Base-by-base conservation (phyloP, 1,140 invertebrate species). In the Trinorchestia longiramus region DNA sequence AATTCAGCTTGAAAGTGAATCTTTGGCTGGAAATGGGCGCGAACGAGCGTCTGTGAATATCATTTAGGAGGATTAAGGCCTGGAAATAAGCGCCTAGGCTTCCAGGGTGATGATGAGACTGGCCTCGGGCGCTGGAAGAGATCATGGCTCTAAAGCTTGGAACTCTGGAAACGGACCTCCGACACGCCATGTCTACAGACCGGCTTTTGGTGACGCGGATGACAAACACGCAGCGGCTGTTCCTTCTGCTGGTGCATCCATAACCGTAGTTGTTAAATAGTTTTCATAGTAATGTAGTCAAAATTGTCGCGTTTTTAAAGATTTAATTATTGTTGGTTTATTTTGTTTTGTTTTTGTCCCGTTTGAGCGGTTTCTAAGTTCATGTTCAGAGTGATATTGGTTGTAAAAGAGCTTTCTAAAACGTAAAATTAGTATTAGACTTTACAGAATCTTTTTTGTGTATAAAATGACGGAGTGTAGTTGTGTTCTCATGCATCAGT, bases 61-160 rank as follows among this genome's bases (percentile, higher is more conserved):
- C 88, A 90, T 90, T 90, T 90, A 90, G 88, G 41, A 90, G 88
- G 88, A 90, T 90, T 90, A 90, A 43, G 28, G 43, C 43, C 15
- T n/a, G 41, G n/a, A 41, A 90, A 90, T 90, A 90, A 90, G 41
- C 88, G 88, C 41, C 28, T 90, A 90, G 88, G 88, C 88, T 43
- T 42, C 88, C 88, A 90, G 88, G 88, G 88, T 90, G 88, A 90
- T 90, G 88, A 90, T 90, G 88, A 90, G 41, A 41, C 88, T 11
- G 88, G 43, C 43, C 88, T 90, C 4, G 15, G 88, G n/a, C 41
- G 41, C n/a, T 43, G 88, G 43, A 43, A 43, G 88, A 90, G 88
- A 90, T 90, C 88, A 90, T 90, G n/a, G 88, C n/a, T 15, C 41
- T 90, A 43, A 90, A 43, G 41, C 43, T 90, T 42, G n/a, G 88